Evolutionary conservation across 1,140 invertebrate species (phyloP).

Genomic region (Cheumatopsyche charites): DNA sequence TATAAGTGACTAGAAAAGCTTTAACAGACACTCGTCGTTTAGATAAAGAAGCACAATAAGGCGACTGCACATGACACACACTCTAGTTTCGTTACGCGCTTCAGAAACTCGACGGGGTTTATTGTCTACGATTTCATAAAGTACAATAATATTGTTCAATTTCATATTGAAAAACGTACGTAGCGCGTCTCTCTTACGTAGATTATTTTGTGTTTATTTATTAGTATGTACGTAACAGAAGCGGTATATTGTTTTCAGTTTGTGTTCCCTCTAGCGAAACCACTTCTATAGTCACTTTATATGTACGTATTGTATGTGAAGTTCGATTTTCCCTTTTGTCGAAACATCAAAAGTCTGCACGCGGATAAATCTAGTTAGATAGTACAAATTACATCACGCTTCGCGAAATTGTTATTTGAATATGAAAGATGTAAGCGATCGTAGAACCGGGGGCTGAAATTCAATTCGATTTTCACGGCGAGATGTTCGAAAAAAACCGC

Average conservation of each 20-base stretch:
- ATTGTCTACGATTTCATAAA: too few relatives aligned
- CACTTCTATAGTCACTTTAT: too few relatives aligned
- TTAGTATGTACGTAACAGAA: too few relatives aligned
- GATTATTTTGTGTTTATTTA: too few relatives aligned
- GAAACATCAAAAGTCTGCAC: conserved; percentile 3
- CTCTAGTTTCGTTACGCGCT: neutral
- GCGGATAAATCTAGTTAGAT: conserved; percentile 10
- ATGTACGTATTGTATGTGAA: too few relatives aligned
- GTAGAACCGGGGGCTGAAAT: conserved; percentile 9
- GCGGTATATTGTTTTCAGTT: too few relatives aligned
- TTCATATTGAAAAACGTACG: too few relatives aligned
- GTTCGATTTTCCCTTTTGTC: conserved; percentile 15
- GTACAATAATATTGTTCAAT: too few relatives aligned
- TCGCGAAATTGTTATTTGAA: conserved; percentile 23
- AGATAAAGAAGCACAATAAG: conserved; percentile 18
- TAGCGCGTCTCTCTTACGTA: too few relatives aligned
- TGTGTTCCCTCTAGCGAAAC: too few relatives aligned
- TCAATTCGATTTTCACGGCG: conserved; percentile 10
- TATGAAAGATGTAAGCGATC: conserved; percentile 24
- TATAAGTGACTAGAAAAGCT: too few relatives aligned
- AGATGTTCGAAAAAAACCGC: too few relatives aligned
- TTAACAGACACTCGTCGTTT: neutral
- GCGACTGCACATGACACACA: conserved; percentile 16
- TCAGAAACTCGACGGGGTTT: neutral
- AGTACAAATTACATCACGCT: conserved; percentile 23